Conservation (phyloP, 2,888 invertebrate species). For the Prenolepis imparis region DNA sequence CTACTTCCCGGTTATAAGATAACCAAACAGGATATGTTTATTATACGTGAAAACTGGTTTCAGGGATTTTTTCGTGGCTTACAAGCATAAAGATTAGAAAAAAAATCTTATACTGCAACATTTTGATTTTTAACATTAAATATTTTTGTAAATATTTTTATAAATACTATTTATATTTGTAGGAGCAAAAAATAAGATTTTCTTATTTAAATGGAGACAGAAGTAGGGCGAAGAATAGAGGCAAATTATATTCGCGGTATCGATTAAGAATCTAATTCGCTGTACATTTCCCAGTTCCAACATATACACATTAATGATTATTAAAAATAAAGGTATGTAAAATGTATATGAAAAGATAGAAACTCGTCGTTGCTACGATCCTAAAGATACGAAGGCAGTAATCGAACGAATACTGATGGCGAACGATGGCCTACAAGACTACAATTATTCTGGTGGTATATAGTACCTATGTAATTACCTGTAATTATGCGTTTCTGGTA, state of each 20-base stretch:
- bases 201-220: neutral
- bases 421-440: conserved; percentile 61
- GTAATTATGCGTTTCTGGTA: conserved; percentile 72
- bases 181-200: neutral
- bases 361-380: conserved; percentile 7
- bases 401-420: conserved; percentile 60
- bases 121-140: neutral
- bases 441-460: conserved; percentile 68
- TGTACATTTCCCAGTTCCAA: neutral
- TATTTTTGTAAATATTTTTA: neutral
- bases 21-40: neutral
- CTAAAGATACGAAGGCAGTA: conserved; percentile 42
- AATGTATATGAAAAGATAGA: conserved; percentile 2
- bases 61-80: neutral
- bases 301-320: neutral
- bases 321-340: neutral
- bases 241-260: neutral
- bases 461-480: conserved; percentile 64
- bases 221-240: neutral
- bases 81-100: neutral
- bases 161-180: neutral
- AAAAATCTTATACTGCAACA: neutral
- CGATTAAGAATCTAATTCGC: neutral
- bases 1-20: neutral
- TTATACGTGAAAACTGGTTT: neutral